Conservation (phyloP, 1,140 invertebrate genomes). For the Drosophila tropicalis region DNA sequence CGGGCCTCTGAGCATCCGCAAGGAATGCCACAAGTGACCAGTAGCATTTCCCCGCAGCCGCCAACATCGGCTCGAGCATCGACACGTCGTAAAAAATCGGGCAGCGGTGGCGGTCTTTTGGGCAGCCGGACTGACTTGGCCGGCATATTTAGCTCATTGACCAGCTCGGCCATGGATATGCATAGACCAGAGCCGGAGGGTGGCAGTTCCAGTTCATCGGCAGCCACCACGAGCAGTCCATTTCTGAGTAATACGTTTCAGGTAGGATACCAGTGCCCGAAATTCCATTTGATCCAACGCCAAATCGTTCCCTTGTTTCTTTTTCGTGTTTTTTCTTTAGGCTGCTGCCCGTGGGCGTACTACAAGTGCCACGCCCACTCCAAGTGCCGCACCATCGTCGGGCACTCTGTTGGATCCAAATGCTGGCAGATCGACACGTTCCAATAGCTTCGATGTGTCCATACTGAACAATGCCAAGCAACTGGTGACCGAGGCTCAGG, state of each 20-base stretch:
- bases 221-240: conserved; percentile 53
- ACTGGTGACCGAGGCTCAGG: conserved; percentile 72
- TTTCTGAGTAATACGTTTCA: conserved; percentile 56
- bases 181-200: conserved; percentile 85
- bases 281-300: too few species aligned
- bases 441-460: conserved; percentile 92
- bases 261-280: not conserved
- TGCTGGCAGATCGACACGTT: conserved; percentile 85
- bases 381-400: conserved; percentile 54
- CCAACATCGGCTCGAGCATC: conserved; percentile 57
- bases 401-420: conserved; percentile 71
- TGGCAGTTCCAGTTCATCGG: conserved; percentile 55
- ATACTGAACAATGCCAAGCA: conserved; percentile 86
- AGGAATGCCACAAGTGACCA: conserved; percentile 40
- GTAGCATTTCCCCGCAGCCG: conserved; percentile 81
- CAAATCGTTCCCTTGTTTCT: not conserved
- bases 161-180: conserved; percentile 88
- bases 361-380: conserved; percentile 68
- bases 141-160: conserved; percentile 89
- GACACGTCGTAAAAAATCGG: conserved; percentile 82
- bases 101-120: conserved; percentile 85
- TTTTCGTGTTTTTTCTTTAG: conserved; percentile 22
- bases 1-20: conserved; percentile 88
- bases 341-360: conserved; percentile 72
- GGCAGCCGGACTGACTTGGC: conserved; percentile 89